phyloP scores from a whole-genome alignment of 2,797 vertebrate species.

The Micromesistius poutassou region DNA sequence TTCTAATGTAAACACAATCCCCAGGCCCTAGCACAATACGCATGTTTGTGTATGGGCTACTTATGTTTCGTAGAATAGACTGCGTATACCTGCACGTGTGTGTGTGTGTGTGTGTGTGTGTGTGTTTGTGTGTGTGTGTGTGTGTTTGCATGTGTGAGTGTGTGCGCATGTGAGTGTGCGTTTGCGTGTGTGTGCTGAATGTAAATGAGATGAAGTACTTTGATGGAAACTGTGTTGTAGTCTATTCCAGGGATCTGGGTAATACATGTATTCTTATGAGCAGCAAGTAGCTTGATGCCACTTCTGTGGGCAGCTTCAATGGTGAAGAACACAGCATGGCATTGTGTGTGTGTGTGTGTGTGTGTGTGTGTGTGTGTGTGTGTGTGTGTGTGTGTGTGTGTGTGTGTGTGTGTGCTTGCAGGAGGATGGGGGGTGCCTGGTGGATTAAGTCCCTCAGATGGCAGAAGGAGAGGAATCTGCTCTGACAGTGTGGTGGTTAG shows the following conservation, averaged over 20 bases:
- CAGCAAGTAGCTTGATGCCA: constrained; percentile 25
- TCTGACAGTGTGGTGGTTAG: constrained; percentile 73
- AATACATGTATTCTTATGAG: constrained; percentile 20
- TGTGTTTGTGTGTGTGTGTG: constrained; percentile 3
- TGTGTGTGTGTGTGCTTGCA: not conserved
- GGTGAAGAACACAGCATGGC: constrained; percentile 19
- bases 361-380: constrained; percentile 19
- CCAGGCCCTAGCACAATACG: constrained; percentile 31
- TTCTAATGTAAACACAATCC: constrained; percentile 42
- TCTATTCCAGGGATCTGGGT: constrained; percentile 19
- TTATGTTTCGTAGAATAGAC: constrained; percentile 3
- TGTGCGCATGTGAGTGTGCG: not conserved
- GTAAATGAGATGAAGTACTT: not conserved
- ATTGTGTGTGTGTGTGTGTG: constrained; percentile 15
- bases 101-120: not conserved
- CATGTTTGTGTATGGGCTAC: not conserved
- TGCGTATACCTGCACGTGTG: constrained; percentile 16
- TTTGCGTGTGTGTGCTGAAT: constrained; percentile 4
- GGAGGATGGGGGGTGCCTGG: constrained; percentile 32
- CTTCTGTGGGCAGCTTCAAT: constrained; percentile 27
- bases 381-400: constrained; percentile 17
- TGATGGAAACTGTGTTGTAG: constrained; percentile 2
- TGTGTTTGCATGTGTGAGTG: constrained; percentile 4
- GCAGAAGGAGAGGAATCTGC: constrained; percentile 69
- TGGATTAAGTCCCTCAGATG: constrained; percentile 60